These are phyloP conservation scores for Xestia rhomboidea DNA, from an alignment of 2,888 invertebrate genomes.

Conservation along the genomic window DNA sequence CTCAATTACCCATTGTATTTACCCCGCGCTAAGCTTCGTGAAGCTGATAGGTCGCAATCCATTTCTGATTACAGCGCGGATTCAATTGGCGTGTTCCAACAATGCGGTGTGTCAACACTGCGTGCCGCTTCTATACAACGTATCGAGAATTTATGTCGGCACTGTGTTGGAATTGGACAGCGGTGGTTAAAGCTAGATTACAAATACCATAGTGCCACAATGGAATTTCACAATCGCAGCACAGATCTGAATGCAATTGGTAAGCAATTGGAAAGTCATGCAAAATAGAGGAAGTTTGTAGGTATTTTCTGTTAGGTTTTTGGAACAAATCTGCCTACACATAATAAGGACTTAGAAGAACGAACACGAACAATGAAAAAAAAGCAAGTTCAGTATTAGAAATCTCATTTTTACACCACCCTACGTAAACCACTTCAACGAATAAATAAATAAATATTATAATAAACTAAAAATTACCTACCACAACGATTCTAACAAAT, in stretches of 20 bases:
- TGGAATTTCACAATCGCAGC: conserved; percentile 60
- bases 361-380: background rate
- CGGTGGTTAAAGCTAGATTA: conserved; percentile 59
- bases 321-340: background rate
- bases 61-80: conserved; percentile 65
- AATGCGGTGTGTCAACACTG: conserved; percentile 53
- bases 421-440: background rate
- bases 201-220: conserved; percentile 62
- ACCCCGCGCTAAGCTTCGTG: conserved; percentile 67
- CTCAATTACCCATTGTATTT: conserved; percentile 72
- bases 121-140: conserved; percentile 49
- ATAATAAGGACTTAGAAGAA: background rate
- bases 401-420: background rate
- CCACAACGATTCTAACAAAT: background rate
- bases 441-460: background rate
- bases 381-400: background rate
- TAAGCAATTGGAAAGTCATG: conserved; percentile 43
- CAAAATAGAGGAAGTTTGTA: conserved; percentile 1
- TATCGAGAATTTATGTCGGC: conserved; percentile 55
- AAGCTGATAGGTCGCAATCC: conserved; percentile 59
- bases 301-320: background rate
- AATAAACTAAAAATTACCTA: no score
- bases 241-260: conserved; percentile 55
- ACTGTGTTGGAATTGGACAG: conserved; percentile 54
- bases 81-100: conserved; percentile 62